Evolutionary conservation across 2,113 vertebrate species (phyloP).

Genomic region (Poeciliopsis occidentalis): DNA sequence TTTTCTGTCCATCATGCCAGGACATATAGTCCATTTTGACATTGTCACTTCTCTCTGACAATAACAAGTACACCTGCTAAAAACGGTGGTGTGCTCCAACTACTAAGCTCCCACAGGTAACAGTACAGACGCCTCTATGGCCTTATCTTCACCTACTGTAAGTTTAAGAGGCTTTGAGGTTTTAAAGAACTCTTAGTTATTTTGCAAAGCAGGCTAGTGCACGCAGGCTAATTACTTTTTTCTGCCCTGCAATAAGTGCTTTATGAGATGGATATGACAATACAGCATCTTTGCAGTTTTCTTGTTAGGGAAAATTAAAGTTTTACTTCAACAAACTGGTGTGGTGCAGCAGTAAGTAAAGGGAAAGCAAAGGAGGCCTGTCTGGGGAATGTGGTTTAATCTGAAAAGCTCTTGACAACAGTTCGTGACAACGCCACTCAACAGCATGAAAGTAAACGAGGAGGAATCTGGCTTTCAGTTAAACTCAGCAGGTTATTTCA

Average conservation of each 20-base stretch:
- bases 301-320: not conserved
- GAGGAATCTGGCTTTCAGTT: conserved; percentile 12
- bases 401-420: conserved; percentile 17
- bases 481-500: conserved; percentile 14
- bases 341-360: not conserved
- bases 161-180: not conserved
- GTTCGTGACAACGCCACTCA: conserved; percentile 4
- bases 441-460: conserved; percentile 1
- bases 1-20: no score
- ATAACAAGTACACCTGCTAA: not conserved
- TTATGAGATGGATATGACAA: not conserved
- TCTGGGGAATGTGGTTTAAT: conserved; percentile 25
- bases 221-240: not conserved
- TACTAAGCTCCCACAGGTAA: not conserved
- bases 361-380: not conserved
- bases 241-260: not conserved
- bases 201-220: not conserved
- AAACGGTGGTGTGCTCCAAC: not conserved
- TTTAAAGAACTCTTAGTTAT: not conserved
- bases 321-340: not conserved
- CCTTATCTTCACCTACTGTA: not conserved
- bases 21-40: no score
- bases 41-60: no score
- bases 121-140: not conserved
- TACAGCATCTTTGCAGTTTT: not conserved